These are phyloP conservation scores for Mamestra configurata DNA, from an alignment of 1,140 invertebrate species.

Conservation along the genomic window DNA sequence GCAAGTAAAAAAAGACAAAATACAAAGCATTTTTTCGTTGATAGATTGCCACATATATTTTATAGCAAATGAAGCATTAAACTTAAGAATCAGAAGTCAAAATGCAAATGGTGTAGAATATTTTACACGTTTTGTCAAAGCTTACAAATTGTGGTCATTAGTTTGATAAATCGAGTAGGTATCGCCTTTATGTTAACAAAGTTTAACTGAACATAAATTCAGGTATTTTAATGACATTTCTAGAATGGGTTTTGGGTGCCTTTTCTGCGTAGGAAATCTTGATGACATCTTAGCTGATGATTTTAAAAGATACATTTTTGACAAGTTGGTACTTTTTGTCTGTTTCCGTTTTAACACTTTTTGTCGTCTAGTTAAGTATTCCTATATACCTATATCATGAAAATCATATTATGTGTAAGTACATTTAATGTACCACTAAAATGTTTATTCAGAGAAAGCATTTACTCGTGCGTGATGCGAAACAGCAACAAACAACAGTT, in stretches of 20 bases:
- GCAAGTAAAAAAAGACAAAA: background rate
- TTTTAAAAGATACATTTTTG: background rate
- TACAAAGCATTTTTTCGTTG: conserved; percentile 16
- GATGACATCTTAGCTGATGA: background rate
- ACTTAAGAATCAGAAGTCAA: conserved; percentile 27
- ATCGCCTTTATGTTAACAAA: conserved; percentile 9
- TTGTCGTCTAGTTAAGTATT: too few species aligned
- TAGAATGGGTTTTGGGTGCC: conserved; percentile 1
- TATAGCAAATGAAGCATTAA: conserved; percentile 26
- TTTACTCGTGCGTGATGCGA: too few species aligned
- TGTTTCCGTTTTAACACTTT: too few species aligned
- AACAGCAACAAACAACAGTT: background rate
- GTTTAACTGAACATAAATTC: conserved; percentile 12
- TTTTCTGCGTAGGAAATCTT: conserved; percentile 4
- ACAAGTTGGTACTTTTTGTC: background rate
- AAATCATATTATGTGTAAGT: too few species aligned
- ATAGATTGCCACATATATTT: conserved; percentile 38
- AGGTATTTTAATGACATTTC: background rate
- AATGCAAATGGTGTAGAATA: conserved; percentile 28
- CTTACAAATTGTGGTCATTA: conserved; percentile 38
- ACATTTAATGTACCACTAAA: too few species aligned
- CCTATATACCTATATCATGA: too few species aligned
- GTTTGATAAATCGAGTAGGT: conserved; percentile 34
- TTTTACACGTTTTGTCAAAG: conserved; percentile 36
- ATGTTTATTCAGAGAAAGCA: too few species aligned